Evolutionary conservation across 2,113 vertebrate genomes (phyloP), one percentile per base, ranked within the genome.

Genomic region (Pipa parva): DNA sequence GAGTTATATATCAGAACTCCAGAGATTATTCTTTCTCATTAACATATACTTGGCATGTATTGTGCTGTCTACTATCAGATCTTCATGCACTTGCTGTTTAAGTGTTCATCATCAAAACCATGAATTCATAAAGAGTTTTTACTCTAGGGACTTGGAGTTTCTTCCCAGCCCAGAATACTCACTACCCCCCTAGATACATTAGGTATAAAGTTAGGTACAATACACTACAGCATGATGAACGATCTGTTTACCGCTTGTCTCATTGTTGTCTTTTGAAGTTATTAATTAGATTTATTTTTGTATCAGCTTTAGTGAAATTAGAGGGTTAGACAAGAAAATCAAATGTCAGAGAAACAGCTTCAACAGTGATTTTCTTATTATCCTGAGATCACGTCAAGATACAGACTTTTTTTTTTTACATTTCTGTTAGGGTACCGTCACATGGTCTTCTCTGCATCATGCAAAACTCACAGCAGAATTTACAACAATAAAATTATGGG

Each of bases 41-140:
- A 80, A 78, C 77, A 78, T 75, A 71, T 58, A 75, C 70, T 80
- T 79, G 12, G 18, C 77, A 74, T 63, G 4, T 77, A 57, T n/a
- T 78, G 67, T 74, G 64, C 20, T 27, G 64, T 79, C 80, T 77
- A 81, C 79, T 74, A 52, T 55, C 79, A 74, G 77, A 65, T 81
- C 79, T 39, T 63, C 56, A 79, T 76, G 70, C 49, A 48, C 63
- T 60, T 73, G 5, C 13, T 56, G 55, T 39, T 59, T 57, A 78
- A 84, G 74, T 74, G 33, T 27, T 72, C 17, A 72, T 74, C 63
- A 71, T 62, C 78, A 76, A 63, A 66, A 49, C 1, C 58, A 77
- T 63, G 77, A 73, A 49, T 13, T 6, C 45, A 63, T 78, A 77
- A 79, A 59, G n/a, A 42, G 20, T 72, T 58, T 60, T 51, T 72